Evolutionary conservation across 2,797 vertebrate species (phyloP).

Genomic region (Helicolenus hilgendorfi): DNA sequence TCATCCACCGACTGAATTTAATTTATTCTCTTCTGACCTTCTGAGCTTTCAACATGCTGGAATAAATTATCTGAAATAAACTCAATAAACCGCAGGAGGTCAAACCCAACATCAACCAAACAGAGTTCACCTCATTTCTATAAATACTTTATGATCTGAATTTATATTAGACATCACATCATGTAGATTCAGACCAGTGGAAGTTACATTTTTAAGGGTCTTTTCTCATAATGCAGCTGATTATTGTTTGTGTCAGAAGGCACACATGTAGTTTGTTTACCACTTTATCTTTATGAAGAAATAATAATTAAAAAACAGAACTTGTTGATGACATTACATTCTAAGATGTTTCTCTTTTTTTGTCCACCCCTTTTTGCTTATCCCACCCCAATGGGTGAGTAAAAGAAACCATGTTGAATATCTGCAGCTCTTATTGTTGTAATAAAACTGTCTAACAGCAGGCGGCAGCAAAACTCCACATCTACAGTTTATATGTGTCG

Average conservation of each 20-base stretch:
- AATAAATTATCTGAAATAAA: neutral
- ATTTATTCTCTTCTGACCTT: neutral
- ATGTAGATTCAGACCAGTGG: too few relatives aligned
- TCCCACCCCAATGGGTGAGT: too few relatives aligned
- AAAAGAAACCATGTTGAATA: neutral
- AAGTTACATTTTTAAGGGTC: neutral
- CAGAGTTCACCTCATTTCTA: neutral
- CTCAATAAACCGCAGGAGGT: neutral
- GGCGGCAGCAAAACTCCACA: slow-evolving; percentile 70
- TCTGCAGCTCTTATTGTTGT: neutral
- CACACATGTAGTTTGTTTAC: too few relatives aligned
- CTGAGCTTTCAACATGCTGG: neutral
- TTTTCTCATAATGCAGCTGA: neutral
- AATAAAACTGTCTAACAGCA: slow-evolving; percentile 48
- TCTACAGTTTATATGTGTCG: neutral
- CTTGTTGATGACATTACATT: neutral
- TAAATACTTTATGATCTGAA: neutral
- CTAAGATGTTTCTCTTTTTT: neutral
- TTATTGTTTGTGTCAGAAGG: too few relatives aligned
- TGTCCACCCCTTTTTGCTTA: neutral
- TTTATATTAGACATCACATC: neutral
- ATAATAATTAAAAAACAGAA: neutral
- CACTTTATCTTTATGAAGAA: neutral
- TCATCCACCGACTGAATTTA: neutral
- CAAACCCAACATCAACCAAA: neutral